phyloP scores from a whole-genome alignment of 2,113 vertebrate species.

The Emydocephalus ijimae region DNA sequence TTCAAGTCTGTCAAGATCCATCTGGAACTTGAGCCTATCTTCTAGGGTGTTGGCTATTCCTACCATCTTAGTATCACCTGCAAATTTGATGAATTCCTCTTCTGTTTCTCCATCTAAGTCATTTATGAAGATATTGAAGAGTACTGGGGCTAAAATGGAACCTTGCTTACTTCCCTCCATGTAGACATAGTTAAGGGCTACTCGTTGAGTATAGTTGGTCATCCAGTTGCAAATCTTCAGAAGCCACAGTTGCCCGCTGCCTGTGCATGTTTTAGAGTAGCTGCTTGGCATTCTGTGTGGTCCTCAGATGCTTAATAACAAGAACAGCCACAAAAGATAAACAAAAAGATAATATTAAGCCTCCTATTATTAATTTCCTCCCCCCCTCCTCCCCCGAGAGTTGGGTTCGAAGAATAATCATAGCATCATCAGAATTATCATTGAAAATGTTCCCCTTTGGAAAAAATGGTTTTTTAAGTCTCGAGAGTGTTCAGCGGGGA shows the following conservation, averaged over 20 bases:
- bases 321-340: constrained; percentile 18
- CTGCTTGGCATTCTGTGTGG: constrained; percentile 58
- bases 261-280: background rate
- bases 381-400: constrained; percentile 61
- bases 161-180: no score
- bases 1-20: no score
- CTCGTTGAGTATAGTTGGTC: no score
- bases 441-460: constrained; percentile 53
- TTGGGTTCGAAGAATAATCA: constrained; percentile 65
- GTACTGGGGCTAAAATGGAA: no score
- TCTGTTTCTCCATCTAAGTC: no score
- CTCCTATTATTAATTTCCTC: constrained; percentile 66
- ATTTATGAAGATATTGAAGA: no score
- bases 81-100: no score
- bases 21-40: no score
- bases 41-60: no score
- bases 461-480: constrained; percentile 62
- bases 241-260: background rate
- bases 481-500: constrained; percentile 64
- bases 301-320: constrained; percentile 63
- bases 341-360: background rate
- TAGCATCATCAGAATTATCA: constrained; percentile 61
- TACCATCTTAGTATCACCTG: no score
- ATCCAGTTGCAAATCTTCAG: background rate
- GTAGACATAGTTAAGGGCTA: no score